A percentile compares a stretch with the other conserved stretches of the same genome.
Conservation (phyloP, 2,113 vertebrate species). For the Zosterops pallidus region DNA sequence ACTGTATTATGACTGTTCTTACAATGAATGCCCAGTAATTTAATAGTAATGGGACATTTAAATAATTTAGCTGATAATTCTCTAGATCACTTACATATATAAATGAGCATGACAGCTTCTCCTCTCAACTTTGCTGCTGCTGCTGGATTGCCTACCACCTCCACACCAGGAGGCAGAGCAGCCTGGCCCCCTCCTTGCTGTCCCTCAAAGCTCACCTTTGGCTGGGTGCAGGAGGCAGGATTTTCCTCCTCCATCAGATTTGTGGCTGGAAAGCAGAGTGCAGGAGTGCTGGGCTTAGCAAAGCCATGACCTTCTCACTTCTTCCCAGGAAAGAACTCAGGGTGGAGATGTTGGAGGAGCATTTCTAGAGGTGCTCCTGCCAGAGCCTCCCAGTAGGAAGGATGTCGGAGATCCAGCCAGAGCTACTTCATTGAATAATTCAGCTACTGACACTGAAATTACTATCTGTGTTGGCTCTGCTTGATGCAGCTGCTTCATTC, state of each 20-base stretch:
- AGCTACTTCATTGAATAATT: neutral
- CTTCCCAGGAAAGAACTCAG: neutral
- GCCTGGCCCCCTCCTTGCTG: neutral
- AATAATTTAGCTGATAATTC: constrained; percentile 68
- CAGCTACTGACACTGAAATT: neutral
- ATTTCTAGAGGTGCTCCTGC: neutral
- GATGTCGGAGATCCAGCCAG: neutral
- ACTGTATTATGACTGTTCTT: constrained; percentile 71
- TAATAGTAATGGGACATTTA: constrained; percentile 69
- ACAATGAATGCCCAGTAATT: constrained; percentile 72
- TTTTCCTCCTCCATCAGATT: neutral
- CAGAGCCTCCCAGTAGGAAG: neutral
- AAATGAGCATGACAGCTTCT: constrained; percentile 52
- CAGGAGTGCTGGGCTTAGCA: neutral
- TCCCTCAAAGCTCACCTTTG: neutral
- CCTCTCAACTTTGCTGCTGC: constrained; percentile 4
- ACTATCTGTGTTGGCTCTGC: neutral
- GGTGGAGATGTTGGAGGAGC: neutral
- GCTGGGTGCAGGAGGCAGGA: neutral
- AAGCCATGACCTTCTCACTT: neutral
- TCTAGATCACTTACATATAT: constrained; percentile 55
- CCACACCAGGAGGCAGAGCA: neutral
- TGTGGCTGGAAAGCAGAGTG: neutral
- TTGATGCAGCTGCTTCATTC: neutral
- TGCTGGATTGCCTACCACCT: neutral